Percentiles rank a stretch among this genome's conserved stretches.
Evolutionary conservation across 2,888 invertebrate species (phyloP).

Genomic region (Gnatocerus cornutus): DNA sequence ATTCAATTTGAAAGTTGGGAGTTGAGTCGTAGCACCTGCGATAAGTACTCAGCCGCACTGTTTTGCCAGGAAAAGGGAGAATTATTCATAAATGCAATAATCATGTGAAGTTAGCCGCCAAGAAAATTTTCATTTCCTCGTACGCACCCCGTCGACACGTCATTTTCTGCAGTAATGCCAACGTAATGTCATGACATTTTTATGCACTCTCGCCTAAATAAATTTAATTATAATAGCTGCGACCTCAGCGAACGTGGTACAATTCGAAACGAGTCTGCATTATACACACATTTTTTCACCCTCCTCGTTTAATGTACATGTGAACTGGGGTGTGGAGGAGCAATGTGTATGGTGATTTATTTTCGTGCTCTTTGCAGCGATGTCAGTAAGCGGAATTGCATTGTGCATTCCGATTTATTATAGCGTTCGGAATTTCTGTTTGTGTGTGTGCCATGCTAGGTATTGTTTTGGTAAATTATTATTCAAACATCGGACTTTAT

Average conservation of each 20-base stretch:
- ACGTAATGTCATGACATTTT: slow-evolving; percentile 62
- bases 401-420: slow-evolving; percentile 47
- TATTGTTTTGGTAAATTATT: slow-evolving; percentile 45
- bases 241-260: slow-evolving; percentile 55
- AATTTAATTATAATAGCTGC: slow-evolving; percentile 60
- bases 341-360: slow-evolving; percentile 38
- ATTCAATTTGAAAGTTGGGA: slow-evolving; percentile 38
- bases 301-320: slow-evolving; percentile 30
- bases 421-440: slow-evolving; percentile 39
- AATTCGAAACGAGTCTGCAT: slow-evolving; percentile 53
- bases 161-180: slow-evolving; percentile 53
- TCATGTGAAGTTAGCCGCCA: background rate
- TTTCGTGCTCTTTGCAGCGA: slow-evolving; percentile 38
- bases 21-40: slow-evolving; percentile 12
- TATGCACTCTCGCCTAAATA: slow-evolving; percentile 56
- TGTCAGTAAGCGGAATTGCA: slow-evolving; percentile 43
- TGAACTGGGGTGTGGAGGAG: slow-evolving; percentile 29
- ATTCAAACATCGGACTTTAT: slow-evolving; percentile 41
- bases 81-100: slow-evolving; percentile 11
- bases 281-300: slow-evolving; percentile 41
- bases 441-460: slow-evolving; percentile 27
- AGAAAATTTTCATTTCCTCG: background rate
- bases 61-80: slow-evolving; percentile 3
- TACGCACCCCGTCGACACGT: slow-evolving; percentile 20
- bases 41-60: slow-evolving; percentile 4